phyloP scores from a whole-genome alignment of 2,113 vertebrate species.

The Pelvicachromis taeniatus region DNA sequence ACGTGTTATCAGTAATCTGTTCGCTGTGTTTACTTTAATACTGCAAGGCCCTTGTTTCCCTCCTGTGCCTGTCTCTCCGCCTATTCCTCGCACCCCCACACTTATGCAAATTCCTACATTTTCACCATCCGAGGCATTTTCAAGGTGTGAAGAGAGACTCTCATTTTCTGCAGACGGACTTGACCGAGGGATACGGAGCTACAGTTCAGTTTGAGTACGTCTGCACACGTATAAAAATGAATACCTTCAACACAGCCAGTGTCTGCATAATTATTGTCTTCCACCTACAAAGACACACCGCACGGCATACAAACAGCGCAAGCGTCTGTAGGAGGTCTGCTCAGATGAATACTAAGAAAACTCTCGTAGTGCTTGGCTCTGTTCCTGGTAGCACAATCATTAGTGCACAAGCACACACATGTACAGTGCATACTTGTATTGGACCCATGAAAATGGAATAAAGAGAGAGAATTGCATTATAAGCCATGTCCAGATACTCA shows the following conservation, averaged over 20 bases:
- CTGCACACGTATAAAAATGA: background rate
- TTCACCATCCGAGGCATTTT: background rate
- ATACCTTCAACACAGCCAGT: background rate
- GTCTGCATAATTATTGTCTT: background rate
- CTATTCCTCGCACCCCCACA: background rate
- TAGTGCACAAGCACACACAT: constrained; percentile 1
- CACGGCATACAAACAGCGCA: background rate
- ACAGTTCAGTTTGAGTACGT: background rate
- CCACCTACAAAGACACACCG: background rate
- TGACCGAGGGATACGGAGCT: background rate
- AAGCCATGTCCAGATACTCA: constrained; percentile 44
- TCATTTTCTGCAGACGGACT: background rate
- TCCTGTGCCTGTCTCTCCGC: background rate
- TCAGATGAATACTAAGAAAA: background rate
- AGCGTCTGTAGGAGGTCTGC: constrained; percentile 7
- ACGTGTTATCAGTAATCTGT: constrained; percentile 40
- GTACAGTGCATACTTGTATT: constrained; percentile 4
- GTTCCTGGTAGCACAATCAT: constrained; percentile 51
- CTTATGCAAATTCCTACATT: constrained; percentile 12
- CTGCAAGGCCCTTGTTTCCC: background rate
- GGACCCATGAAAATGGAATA: constrained; percentile 39
- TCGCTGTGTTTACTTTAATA: background rate
- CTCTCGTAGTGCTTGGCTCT: background rate
- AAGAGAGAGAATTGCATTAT: constrained; percentile 49
- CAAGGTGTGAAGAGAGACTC: background rate